A percentile compares a stretch with the other conserved stretches of the same genome.
phyloP scores from a whole-genome alignment of 1,140 invertebrate species.

The Tetraneura akinire region DNA sequence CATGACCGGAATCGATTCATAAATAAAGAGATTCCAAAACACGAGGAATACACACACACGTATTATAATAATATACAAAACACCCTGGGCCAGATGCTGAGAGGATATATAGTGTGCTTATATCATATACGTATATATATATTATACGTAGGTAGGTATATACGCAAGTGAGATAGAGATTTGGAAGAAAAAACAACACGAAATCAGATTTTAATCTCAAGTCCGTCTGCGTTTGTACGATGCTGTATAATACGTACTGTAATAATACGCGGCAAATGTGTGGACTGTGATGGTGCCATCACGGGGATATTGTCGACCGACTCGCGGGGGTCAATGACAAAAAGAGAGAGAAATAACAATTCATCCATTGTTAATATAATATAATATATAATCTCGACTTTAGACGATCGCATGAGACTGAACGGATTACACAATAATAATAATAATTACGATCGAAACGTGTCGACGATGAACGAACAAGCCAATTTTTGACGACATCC shows the following conservation, averaged over 20 bases:
- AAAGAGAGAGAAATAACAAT: slow-evolving; percentile 26
- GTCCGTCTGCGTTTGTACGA: slow-evolving; percentile 28
- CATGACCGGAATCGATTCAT: slow-evolving; percentile 46
- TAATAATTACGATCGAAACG: slow-evolving; percentile 39
- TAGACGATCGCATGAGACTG: slow-evolving; percentile 25
- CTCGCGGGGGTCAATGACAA: slow-evolving; percentile 41
- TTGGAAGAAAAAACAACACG: slow-evolving; percentile 41
- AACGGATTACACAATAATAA: background rate
- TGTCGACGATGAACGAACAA: background rate
- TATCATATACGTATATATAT: too few relatives aligned
- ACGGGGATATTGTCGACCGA: background rate
- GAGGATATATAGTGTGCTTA: slow-evolving; percentile 4
- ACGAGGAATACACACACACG: background rate
- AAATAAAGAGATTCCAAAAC: slow-evolving; percentile 47
- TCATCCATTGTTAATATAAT: slow-evolving; percentile 30
- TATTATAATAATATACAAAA: slow-evolving; percentile 2
- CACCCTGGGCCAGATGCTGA: slow-evolving; percentile 41
- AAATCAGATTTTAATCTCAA: slow-evolving; percentile 24
- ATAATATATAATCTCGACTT: slow-evolving; percentile 20
- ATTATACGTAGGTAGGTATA: too few relatives aligned
- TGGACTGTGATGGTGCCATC: too few relatives aligned
- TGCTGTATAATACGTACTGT: background rate
- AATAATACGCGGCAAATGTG: too few relatives aligned
- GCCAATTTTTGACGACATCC: background rate
- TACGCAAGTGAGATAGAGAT: slow-evolving; percentile 27